Evolutionary conservation across 2,888 invertebrate genomes (phyloP), one percentile per base, ranked within the genome.

Genomic region (Antheraea assamensis): DNA sequence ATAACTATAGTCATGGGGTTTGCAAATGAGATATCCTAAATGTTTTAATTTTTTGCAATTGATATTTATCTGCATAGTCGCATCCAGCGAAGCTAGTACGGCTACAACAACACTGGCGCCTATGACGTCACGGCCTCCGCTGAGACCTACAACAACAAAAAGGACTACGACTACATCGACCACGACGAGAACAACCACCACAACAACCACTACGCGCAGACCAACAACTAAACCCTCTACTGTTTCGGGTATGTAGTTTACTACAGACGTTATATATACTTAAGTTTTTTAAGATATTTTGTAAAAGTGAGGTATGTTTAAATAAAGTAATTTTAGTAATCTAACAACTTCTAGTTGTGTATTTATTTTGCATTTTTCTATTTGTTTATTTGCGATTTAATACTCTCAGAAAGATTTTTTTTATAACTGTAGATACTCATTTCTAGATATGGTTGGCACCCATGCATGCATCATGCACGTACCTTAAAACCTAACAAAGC

Each of bases 91-190:
- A 78, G 81, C 90, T 1, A 92, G 88, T 74, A 90, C 91, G 27
- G 87, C 91, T 1, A 92, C 91, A 0, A 88, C 88, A 10, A 92
- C 92, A 5, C 80, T 93, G 17, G 93, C 92, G 13, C 94, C 95
- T 64, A 88, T 88, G 79, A 91, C 94, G 31, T 87, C 94, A 70
- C 87, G 93, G 2, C 94, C 94, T 13, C 94, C 94, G 0, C 88
- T 89, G 0, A 83, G 82, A 58, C 85, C 89, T 0, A 87, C 87
- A 13, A 90, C 90, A 2, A 89, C 85, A 27, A 84, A 84, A 4
- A 82, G 81, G 3, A 83, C 84, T 1, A 84, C 86, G 2, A 85
- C 85, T 2, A 84, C 87, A 82, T 4, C 52, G 19, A 85, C 86
- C 0, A 87, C 87, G 3, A 83, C 84, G 1, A 84, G 86, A 3